Percentiles rank a stretch among this genome's conserved stretches.
These are phyloP conservation scores for Solen grandis DNA, from an alignment of 1,140 invertebrate species.

Conservation along the genomic window DNA sequence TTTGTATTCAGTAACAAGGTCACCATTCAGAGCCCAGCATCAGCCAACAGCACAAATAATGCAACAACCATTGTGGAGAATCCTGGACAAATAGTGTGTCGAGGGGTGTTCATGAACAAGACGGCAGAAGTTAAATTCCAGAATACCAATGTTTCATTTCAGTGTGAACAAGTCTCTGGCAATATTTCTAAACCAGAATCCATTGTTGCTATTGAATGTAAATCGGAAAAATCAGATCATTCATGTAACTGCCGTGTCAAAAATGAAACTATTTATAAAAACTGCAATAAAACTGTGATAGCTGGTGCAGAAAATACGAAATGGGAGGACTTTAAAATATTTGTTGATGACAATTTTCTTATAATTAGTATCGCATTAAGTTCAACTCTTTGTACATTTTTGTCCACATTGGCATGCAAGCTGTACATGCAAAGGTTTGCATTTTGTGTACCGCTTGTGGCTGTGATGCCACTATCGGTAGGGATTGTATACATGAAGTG, in stretches of 20 bases:
- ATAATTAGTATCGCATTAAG: too few species aligned
- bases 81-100: too few species aligned
- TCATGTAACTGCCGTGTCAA: too few species aligned
- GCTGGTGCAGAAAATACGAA: background rate
- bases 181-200: background rate
- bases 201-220: too few species aligned
- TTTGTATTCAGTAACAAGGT: background rate
- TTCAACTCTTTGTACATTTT: background rate
- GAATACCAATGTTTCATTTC: background rate
- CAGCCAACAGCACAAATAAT: background rate
- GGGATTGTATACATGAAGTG: background rate
- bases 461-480: background rate
- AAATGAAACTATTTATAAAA: too few species aligned
- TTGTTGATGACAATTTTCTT: background rate
- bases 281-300: too few species aligned
- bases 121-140: background rate
- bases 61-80: background rate
- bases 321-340: background rate
- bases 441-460: slow-evolving; percentile 60
- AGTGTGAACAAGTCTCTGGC: background rate
- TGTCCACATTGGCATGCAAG: slow-evolving; percentile 61
- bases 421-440: slow-evolving; percentile 61
- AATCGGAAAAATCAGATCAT: too few species aligned
- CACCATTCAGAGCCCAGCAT: background rate
- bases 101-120: too few species aligned